Evolutionary conservation across 2,888 invertebrate species (phyloP).

Genomic region (Steinernema hermaphroditum): DNA sequence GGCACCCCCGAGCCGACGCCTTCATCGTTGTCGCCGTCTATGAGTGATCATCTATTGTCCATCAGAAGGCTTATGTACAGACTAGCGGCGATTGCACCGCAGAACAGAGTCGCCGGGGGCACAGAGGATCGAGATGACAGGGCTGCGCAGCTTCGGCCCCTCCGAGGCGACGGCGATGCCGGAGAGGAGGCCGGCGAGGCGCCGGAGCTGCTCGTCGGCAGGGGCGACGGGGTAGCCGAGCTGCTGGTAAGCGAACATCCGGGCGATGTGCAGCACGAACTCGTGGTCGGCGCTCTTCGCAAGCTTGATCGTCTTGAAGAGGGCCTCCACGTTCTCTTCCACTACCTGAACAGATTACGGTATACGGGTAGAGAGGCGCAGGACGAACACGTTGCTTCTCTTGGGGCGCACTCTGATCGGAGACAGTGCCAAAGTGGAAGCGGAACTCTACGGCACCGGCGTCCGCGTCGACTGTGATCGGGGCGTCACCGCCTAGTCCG

Average conservation of each 20-base stretch:
- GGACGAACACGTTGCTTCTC: constrained; percentile 45
- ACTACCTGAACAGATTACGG: neutral
- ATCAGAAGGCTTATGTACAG: no score
- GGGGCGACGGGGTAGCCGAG: constrained; percentile 6
- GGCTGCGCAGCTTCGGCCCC: neutral
- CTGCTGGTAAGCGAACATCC: constrained; percentile 1
- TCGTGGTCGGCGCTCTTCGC: neutral
- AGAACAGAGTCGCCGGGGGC: neutral
- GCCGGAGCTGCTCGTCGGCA: neutral
- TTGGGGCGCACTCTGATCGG: constrained; percentile 44
- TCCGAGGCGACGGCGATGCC: neutral
- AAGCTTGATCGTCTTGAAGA: neutral
- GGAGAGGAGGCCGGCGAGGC: neutral
- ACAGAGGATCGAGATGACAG: neutral
- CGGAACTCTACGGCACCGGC: constrained; percentile 45
- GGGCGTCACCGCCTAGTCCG: no score
- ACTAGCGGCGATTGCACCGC: constrained; percentile 22
- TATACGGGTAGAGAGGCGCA: neutral
- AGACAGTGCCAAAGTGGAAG: constrained; percentile 51
- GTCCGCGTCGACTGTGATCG: constrained; percentile 38
- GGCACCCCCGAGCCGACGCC: neutral
- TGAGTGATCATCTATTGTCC: neutral
- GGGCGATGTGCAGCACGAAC: neutral
- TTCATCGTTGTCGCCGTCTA: neutral
- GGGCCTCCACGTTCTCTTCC: neutral